A percentile compares a stretch with the other conserved stretches of the same genome.
phyloP scores from a whole-genome alignment of 2,797 vertebrate genomes.

The Neoniphon sammara region DNA sequence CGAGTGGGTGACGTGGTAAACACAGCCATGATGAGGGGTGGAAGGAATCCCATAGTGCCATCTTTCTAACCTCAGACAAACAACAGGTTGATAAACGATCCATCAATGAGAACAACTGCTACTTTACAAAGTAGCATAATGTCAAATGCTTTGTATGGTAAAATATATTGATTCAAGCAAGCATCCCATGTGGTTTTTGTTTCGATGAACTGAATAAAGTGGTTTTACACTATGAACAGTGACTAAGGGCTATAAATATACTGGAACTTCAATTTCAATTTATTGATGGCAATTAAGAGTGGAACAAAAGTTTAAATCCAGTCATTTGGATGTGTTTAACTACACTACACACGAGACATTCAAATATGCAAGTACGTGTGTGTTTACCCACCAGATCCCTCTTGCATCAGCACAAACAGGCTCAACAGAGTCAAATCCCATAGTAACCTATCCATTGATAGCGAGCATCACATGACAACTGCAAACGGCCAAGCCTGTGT shows the following conservation, averaged over 20 bases:
- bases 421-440: neutral
- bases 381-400: neutral
- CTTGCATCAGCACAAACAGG: neutral
- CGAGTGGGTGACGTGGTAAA: neutral
- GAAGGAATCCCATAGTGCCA: constrained; percentile 54
- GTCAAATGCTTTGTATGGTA: constrained; percentile 8
- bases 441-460: neutral
- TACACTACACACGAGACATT: neutral
- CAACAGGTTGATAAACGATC: constrained; percentile 50
- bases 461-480: neutral
- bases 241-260: too few species aligned
- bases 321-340: neutral
- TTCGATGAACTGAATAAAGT: too few species aligned
- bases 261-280: too few species aligned
- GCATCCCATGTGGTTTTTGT: too few species aligned
- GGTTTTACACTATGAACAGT: too few species aligned
- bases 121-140: constrained; percentile 7
- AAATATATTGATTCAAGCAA: too few species aligned
- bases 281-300: too few species aligned
- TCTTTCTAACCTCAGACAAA: constrained; percentile 49
- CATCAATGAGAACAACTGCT: constrained; percentile 36
- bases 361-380: neutral
- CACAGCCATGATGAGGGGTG: constrained; percentile 23
- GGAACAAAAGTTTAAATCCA: neutral
- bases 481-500: neutral